These are phyloP conservation scores for Etia nguti DNA, from an alignment of 2,113 vertebrate species.

Conservation along the genomic window DNA sequence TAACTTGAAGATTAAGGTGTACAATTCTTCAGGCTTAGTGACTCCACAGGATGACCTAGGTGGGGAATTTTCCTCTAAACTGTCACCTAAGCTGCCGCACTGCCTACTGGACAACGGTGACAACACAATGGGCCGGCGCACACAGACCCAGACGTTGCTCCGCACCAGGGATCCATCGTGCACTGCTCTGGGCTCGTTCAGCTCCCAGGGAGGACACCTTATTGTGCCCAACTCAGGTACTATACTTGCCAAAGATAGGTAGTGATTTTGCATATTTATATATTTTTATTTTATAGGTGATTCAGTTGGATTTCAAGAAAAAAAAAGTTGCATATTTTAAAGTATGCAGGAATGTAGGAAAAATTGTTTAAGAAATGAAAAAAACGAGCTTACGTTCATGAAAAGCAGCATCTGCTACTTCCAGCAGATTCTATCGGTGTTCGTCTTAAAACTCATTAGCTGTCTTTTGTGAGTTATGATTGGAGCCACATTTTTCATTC, in stretches of 20 bases:
- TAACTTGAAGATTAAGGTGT: slow-evolving; percentile 98
- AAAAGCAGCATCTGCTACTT: not conserved
- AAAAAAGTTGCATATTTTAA: not conserved
- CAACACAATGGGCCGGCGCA: slow-evolving; percentile 81
- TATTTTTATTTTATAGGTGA: not conserved
- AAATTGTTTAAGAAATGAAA: not conserved
- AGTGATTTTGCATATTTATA: not conserved
- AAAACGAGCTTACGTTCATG: not conserved
- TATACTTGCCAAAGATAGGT: not conserved
- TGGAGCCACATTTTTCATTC: not conserved
- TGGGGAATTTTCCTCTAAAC: slow-evolving; percentile 85
- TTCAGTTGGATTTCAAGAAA: not conserved
- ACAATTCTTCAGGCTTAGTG: slow-evolving; percentile 87
- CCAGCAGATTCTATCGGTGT: not conserved
- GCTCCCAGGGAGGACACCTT: slow-evolving; percentile 91
- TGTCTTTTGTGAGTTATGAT: not conserved
- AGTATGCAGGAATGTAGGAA: not conserved
- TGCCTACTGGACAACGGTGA: slow-evolving; percentile 86
- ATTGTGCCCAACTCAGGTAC: slow-evolving; percentile 94
- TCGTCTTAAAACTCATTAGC: not conserved
- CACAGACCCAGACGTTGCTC: slow-evolving; percentile 80
- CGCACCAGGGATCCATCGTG: slow-evolving; percentile 89
- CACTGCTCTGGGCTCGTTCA: slow-evolving; percentile 91
- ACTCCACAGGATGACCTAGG: slow-evolving; percentile 91
- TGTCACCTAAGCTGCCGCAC: slow-evolving; percentile 89